Evolutionary conservation across 2,797 vertebrate genomes (phyloP), one percentile per base, ranked within the genome.

Genomic region (Arrhamphus sclerolepis): DNA sequence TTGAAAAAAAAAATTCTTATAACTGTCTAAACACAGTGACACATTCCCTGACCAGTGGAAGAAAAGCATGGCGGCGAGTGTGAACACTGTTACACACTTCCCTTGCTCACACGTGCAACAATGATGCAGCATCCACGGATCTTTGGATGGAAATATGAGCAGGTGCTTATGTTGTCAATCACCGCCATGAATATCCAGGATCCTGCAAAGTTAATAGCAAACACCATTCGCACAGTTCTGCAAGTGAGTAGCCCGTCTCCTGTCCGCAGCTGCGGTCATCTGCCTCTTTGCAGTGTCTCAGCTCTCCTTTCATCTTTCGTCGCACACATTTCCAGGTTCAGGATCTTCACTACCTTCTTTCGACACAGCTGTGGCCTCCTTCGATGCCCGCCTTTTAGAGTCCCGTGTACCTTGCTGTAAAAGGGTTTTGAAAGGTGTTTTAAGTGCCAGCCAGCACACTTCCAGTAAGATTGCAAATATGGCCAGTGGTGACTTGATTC

Each of bases 361-460:
- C 19, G 79, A 75, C 66, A 79, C 49, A 52, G 78, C 49, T 0
- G 42, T 38, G n/a, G 66, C 67, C 63, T 93, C 87, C 48, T 89
- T 92, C 26, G 83, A 86, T 4, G 84, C 62, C 67, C 82, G 87
- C 56, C 77, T 75, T 71, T 89, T 92, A 57, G 85, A 81, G 65
- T 92, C 91, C 21, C 87, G 86, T 14, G 77, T 73, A 48, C 80
- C 80, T 76, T 87, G 91, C 89, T 88, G 86, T 26, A 52, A 76
- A 65, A 14, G 53, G n/a, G 63, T 72, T 77, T 66, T 72, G 43
- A 82, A 80, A 48, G 66, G 62, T 50, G 57, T 71, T 76, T 72
- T 70, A 81, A 87, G 77, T 29, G n/a, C n/a, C 6, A 34, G 67
- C 62, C 78, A 77, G 18, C 52, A 52, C 51, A 28, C 1, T 26